These are phyloP conservation scores for Haemorhous mexicanus DNA, from an alignment of 2,113 vertebrate genomes.

Conservation along the genomic window DNA sequence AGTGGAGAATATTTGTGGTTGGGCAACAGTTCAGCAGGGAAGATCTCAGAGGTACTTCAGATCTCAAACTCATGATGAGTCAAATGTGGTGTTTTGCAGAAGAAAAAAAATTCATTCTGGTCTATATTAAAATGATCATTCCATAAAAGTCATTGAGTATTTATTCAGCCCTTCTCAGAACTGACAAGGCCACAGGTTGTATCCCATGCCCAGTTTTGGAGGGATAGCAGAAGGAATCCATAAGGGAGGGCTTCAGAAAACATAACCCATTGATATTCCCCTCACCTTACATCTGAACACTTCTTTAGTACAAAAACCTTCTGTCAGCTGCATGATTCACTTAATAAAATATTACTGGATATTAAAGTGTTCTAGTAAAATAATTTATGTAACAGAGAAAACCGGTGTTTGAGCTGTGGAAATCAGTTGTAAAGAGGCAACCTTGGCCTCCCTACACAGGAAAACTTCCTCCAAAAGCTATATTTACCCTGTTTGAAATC, in stretches of 20 bases:
- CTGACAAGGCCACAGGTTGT: background rate
- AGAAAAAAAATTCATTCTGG: background rate
- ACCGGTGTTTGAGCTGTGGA: constrained; percentile 57
- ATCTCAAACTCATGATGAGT: constrained; percentile 9
- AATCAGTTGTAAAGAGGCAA: constrained; percentile 57
- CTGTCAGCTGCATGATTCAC: constrained; percentile 48
- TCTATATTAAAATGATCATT: background rate
- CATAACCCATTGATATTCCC: background rate
- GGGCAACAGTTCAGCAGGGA: constrained; percentile 35
- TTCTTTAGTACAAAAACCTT: constrained; percentile 37
- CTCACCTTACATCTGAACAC: constrained; percentile 30
- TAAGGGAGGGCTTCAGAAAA: constrained; percentile 27
- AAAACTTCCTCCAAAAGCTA: constrained; percentile 58
- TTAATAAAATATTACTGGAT: constrained; percentile 59
- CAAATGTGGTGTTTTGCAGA: background rate
- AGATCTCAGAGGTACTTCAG: constrained; percentile 7
- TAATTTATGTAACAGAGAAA: constrained; percentile 61
- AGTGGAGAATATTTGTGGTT: constrained; percentile 40
- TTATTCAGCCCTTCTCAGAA: constrained; percentile 17
- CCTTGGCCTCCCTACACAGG: constrained; percentile 50
- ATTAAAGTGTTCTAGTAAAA: constrained; percentile 63
- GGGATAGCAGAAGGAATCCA: background rate
- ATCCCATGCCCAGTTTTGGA: background rate
- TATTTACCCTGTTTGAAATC: constrained; percentile 56
- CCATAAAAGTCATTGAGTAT: background rate